Conservation (phyloP, 1,140 invertebrate genomes). For the Batillaria attramentaria region DNA sequence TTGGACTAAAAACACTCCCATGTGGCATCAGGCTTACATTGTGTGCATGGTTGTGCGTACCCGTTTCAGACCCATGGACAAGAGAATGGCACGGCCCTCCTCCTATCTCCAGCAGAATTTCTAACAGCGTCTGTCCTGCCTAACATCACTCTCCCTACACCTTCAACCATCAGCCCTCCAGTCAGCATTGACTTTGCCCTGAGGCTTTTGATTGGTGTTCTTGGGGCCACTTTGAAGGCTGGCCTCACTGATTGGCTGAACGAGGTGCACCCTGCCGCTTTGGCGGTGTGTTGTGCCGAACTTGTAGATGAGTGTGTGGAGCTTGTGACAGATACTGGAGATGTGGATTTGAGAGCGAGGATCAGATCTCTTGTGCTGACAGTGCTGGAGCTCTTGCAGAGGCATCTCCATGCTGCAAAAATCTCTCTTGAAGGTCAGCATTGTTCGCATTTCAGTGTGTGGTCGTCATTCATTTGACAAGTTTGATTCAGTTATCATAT, state of each 20-base stretch:
- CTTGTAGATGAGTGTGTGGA: slow-evolving; percentile 9
- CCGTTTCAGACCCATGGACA: not conserved
- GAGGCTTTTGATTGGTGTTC: slow-evolving; percentile 27
- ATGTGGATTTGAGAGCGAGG: not conserved
- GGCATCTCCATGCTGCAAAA: not conserved
- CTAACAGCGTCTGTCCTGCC: slow-evolving; percentile 15
- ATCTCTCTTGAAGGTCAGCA: not conserved
- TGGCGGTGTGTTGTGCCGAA: not conserved
- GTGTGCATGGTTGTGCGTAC: not conserved
- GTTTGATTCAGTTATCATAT: not conserved
- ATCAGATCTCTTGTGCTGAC: not conserved
- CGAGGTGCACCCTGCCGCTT: not conserved
- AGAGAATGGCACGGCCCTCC: slow-evolving; percentile 2
- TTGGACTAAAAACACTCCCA: no score
- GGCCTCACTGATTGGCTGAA: slow-evolving; percentile 20
- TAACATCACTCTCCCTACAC: not conserved
- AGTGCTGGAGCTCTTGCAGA: not conserved
- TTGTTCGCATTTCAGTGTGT: not conserved
- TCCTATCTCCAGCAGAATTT: slow-evolving; percentile 10
- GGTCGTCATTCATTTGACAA: not conserved
- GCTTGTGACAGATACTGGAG: not conserved
- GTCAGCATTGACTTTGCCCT: slow-evolving; percentile 25
- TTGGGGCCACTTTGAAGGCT: not conserved
- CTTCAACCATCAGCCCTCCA: not conserved
- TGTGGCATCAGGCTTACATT: no score